These are phyloP conservation scores for Nemotelus nigrinus DNA, from an alignment of 2,888 invertebrate species.

Conservation along the genomic window DNA sequence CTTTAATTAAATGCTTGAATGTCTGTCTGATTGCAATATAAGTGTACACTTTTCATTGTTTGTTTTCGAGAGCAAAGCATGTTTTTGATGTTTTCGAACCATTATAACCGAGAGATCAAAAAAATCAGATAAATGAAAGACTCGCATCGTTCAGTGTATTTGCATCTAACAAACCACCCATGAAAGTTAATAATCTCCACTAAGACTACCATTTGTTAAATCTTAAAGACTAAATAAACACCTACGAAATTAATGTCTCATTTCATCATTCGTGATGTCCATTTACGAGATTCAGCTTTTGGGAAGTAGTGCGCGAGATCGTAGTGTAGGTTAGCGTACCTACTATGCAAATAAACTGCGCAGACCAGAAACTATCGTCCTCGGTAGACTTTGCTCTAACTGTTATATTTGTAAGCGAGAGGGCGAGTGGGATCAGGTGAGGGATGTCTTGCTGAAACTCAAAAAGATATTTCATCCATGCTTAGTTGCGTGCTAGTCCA, in stretches of 20 bases:
- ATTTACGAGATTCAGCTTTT: not conserved
- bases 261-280: slow-evolving; percentile 22
- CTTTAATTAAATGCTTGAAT: too few relatives aligned
- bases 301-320: not conserved
- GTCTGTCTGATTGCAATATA: too few relatives aligned
- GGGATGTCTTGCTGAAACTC: slow-evolving; percentile 14
- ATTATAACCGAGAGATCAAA: too few relatives aligned
- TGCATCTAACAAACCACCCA: too few relatives aligned
- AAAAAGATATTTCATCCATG: not conserved
- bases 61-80: too few relatives aligned
- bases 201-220: not conserved
- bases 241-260: slow-evolving; percentile 31
- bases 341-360: slow-evolving; percentile 15
- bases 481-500: too few relatives aligned
- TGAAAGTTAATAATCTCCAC: too few relatives aligned
- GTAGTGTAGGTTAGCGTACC: slow-evolving; percentile 6
- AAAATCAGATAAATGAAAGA: too few relatives aligned
- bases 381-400: slow-evolving; percentile 11
- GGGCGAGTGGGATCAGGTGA: slow-evolving; percentile 1
- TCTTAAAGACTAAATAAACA: slow-evolving; percentile 38
- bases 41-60: too few relatives aligned
- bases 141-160: too few relatives aligned
- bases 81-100: too few relatives aligned
- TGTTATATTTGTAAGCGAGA: slow-evolving; percentile 1
- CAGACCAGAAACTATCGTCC: not conserved